Percentiles rank a stretch among this genome's conserved stretches.
These are phyloP conservation scores for Drosophila planitibia DNA, from an alignment of 2,888 invertebrate species.

Conservation along the genomic window DNA sequence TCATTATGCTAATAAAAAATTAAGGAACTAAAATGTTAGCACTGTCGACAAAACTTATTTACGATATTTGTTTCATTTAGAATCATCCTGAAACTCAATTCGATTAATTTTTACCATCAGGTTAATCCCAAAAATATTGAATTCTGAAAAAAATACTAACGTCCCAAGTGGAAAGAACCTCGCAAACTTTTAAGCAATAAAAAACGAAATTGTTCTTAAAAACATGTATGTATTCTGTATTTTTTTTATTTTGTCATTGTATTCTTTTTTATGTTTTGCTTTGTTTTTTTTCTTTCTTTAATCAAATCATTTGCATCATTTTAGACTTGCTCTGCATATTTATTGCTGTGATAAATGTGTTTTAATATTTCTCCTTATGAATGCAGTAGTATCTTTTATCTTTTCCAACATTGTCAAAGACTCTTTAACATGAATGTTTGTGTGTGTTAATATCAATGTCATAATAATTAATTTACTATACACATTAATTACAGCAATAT, in stretches of 20 bases:
- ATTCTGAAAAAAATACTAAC: not conserved
- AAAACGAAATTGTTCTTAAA: conserved; percentile 55
- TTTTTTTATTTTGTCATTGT: conserved; percentile 29
- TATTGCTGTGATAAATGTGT: conserved; percentile 39
- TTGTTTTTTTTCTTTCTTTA: conserved; percentile 22
- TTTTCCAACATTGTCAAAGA: conserved; percentile 45
- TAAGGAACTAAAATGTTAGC: not conserved
- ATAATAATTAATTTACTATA: conserved; percentile 72
- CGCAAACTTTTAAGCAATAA: conserved; percentile 2
- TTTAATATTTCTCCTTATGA: conserved; percentile 39
- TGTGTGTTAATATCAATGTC: conserved; percentile 52
- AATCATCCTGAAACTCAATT: not conserved
- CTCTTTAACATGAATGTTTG: conserved; percentile 45
- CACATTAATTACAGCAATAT: conserved; percentile 76
- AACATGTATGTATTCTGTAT: conserved; percentile 66
- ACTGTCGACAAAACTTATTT: not conserved
- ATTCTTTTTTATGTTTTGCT: conserved; percentile 9
- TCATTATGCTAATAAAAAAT: not conserved
- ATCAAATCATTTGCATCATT: conserved; percentile 50
- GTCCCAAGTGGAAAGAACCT: not conserved
- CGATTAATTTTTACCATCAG: not conserved
- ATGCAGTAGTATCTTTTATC: conserved; percentile 33
- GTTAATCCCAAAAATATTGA: not conserved
- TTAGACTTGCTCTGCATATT: conserved; percentile 38
- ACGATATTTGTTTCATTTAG: not conserved